phyloP scores from a whole-genome alignment of 2,888 invertebrate species.

The Limnephilus lunatus region DNA sequence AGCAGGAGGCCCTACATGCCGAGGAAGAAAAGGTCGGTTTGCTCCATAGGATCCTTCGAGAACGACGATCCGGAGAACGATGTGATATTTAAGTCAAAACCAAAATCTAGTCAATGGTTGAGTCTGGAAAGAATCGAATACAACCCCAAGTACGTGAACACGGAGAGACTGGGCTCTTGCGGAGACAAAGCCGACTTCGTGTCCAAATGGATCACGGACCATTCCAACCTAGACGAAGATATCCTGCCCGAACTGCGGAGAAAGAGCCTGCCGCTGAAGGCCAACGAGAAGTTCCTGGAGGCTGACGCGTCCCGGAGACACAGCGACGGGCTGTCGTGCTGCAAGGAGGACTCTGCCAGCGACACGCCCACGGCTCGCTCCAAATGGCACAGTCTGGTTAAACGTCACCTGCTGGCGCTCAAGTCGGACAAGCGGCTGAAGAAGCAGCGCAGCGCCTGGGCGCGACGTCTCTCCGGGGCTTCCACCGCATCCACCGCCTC shows the following conservation, averaged over 20 bases:
- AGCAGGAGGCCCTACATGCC: slow-evolving; percentile 73
- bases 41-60: slow-evolving; percentile 77
- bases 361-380: slow-evolving; percentile 74
- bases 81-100: slow-evolving; percentile 78
- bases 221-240: slow-evolving; percentile 74
- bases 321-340: slow-evolving; percentile 76
- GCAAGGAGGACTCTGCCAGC: slow-evolving; percentile 77
- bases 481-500: slow-evolving; percentile 69
- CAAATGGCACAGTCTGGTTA: slow-evolving; percentile 77
- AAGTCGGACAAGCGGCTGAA: slow-evolving; percentile 76
- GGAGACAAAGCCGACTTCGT: slow-evolving; percentile 78
- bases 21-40: slow-evolving; percentile 76
- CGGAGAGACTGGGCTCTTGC: slow-evolving; percentile 71
- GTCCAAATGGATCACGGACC: slow-evolving; percentile 77
- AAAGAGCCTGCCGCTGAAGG: slow-evolving; percentile 76
- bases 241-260: slow-evolving; percentile 75
- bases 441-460: slow-evolving; percentile 76
- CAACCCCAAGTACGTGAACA: slow-evolving; percentile 64
- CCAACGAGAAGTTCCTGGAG: slow-evolving; percentile 76
- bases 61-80: slow-evolving; percentile 76
- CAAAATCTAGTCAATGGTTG: slow-evolving; percentile 79
- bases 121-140: slow-evolving; percentile 76
- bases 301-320: slow-evolving; percentile 67
- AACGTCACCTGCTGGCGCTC: slow-evolving; percentile 75
- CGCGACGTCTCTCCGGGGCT: slow-evolving; percentile 73